phyloP scores from a whole-genome alignment of 2,113 vertebrate species.

The Coturnix japonica region DNA sequence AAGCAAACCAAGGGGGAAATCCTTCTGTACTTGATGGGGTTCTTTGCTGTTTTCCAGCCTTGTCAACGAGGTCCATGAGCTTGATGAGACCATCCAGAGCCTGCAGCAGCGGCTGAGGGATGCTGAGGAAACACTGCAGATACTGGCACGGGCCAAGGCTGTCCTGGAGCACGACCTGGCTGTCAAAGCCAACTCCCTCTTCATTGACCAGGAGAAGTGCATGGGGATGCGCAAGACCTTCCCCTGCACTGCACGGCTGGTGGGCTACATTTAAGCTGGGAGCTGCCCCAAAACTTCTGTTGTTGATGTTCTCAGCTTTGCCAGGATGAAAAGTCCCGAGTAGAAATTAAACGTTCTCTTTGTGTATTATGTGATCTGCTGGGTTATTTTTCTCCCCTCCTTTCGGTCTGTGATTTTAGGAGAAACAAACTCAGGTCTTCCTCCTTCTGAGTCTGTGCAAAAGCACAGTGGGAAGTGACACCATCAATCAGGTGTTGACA shows the following conservation, averaged over 20 bases:
- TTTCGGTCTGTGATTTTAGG: conserved; percentile 21
- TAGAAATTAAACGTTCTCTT: neutral
- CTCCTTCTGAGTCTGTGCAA: neutral
- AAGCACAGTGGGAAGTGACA: neutral
- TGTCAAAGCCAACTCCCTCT: conserved; percentile 91
- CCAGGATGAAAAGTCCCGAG: neutral
- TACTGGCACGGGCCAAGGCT: conserved; percentile 84
- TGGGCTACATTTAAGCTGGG: conserved; percentile 80
- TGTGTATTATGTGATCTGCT: neutral
- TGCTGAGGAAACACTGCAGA: conserved; percentile 85
- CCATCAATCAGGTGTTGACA: conserved; percentile 33
- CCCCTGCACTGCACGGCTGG: conserved; percentile 85
- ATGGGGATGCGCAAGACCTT: conserved; percentile 93
- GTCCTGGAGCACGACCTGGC: conserved; percentile 89
- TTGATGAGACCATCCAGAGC: conserved; percentile 86
- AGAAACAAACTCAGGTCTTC: neutral
- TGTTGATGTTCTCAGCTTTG: neutral
- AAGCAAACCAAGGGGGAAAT: neutral
- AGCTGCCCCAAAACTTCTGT: accelerated
- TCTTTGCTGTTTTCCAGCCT: conserved; percentile 77
- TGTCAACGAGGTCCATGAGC: conserved; percentile 87
- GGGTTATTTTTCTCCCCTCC: neutral
- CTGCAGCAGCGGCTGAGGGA: conserved; percentile 87
- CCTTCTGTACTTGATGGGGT: neutral
- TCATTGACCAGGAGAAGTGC: conserved; percentile 95